Base-by-base conservation (phyloP, 2,113 vertebrate species). In the Tetrax tetrax region DNA sequence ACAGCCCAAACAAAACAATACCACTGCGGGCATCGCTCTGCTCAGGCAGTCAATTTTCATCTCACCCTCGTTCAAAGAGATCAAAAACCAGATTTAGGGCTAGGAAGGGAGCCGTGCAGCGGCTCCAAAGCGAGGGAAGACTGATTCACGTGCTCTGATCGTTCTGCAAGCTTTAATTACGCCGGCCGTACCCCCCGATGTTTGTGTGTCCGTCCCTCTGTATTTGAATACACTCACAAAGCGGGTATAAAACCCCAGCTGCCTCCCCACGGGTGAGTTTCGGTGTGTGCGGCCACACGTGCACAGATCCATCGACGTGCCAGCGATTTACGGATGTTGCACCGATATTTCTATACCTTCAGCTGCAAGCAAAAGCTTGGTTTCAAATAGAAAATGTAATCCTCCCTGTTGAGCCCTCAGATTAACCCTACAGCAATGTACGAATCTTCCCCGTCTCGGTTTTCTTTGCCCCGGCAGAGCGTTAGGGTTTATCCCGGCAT, bases 151-250 rank as follows among this genome's bases (percentile, higher is more conserved):
- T 38, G 38, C 53, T 35, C 21, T 4, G 14, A 41, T 31, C 4
- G 0, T 37, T 75, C 60, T 0, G 19, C 0, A 2, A 51, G 23
- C 29, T 68, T 61, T 69, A 82, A n/a, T 72, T 31, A 12, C 0
- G 0, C 33, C 3, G 0, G 4, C 43, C 33, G 1, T 47, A 37
- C 21, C 17, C 66, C 18, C 1, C 10, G 10, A 1, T 3, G 21
- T 59, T 23, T 66, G 15, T 33, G 35, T 23, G 91, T 65, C 72
- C 23, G 1, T 59, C 53, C 2, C 0, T 48, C 61, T 41, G 38
- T 28, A 20, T 77, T 74, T 61, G 50, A 20, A 53, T 33, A 4
- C 51, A 6, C 2, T 1, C 53, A 81, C 18, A 9, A 41, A 37
- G 60, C 6, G 19, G 6, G 50, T 50, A 5, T 14, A 59, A 87